These are phyloP conservation scores for Tenebrosternarchus preto DNA, from an alignment of 2,113 vertebrate species.

Conservation along the genomic window DNA sequence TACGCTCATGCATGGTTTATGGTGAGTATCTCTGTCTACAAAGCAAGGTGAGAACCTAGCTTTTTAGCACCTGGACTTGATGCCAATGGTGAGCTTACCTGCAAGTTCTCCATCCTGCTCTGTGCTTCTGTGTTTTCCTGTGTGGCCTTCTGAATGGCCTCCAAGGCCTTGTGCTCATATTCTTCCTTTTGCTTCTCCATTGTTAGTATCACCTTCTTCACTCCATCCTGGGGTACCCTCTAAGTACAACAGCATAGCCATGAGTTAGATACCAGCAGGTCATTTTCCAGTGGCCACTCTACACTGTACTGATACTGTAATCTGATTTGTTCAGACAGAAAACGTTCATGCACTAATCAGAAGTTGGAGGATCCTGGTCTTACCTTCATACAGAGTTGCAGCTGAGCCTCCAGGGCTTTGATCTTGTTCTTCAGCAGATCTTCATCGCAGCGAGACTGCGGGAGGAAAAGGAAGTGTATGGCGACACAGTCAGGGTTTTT, in stretches of 20 bases:
- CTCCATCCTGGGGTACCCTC: slow-evolving; percentile 73
- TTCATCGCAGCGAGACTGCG: slow-evolving; percentile 88
- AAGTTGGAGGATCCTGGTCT: slow-evolving; percentile 37
- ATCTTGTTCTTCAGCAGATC: slow-evolving; percentile 86
- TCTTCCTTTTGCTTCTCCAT: slow-evolving; percentile 89
- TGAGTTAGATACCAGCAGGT: background rate
- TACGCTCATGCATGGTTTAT: background rate
- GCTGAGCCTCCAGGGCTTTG: slow-evolving; percentile 84
- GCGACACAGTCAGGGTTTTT: slow-evolving; percentile 24
- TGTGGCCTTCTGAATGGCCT: slow-evolving; percentile 82
- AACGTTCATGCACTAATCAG: background rate
- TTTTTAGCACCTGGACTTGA: background rate
- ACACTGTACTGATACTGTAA: no score
- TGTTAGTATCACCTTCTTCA: slow-evolving; percentile 83
- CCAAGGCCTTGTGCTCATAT: slow-evolving; percentile 85
- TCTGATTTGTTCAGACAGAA: background rate
- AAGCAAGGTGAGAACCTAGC: background rate
- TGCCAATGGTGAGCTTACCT: slow-evolving; percentile 70
- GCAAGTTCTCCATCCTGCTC: slow-evolving; percentile 75
- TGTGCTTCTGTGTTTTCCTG: slow-evolving; percentile 82
- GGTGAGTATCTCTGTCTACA: no score
- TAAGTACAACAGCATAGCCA: slow-evolving; percentile 25
- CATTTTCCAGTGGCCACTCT: no score
- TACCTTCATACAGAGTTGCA: slow-evolving; percentile 89
- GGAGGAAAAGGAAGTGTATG: slow-evolving; percentile 69